A percentile compares a stretch with the other conserved stretches of the same genome.
Conservation (phyloP, 2,113 vertebrate species). For the Onychostruthus taczanowskii region DNA sequence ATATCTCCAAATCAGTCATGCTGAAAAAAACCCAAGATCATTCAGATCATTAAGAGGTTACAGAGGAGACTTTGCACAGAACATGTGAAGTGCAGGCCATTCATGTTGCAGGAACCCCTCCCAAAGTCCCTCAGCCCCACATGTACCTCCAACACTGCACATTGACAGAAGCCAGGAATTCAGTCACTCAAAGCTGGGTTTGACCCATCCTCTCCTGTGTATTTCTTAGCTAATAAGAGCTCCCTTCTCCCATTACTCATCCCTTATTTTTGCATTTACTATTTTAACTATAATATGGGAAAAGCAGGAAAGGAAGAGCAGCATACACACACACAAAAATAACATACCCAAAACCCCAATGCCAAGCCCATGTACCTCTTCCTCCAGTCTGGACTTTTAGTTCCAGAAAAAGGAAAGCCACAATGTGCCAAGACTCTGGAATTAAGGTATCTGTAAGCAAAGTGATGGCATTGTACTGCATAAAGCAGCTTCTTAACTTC, state of each 20-base stretch:
- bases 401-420: not conserved
- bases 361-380: not conserved
- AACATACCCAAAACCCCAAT: fast-evolving
- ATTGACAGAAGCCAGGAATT: not conserved
- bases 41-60: not conserved
- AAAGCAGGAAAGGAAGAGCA: not conserved
- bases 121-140: not conserved
- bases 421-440: not conserved
- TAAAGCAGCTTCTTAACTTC: not conserved
- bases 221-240: not conserved
- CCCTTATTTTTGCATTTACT: not conserved
- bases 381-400: not conserved
- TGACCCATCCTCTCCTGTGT: not conserved
- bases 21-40: not conserved
- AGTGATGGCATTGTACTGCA: not conserved
- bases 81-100: not conserved
- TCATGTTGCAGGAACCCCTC: not conserved
- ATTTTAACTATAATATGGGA: not conserved
- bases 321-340: too few relatives aligned
- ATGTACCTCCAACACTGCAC: not conserved
- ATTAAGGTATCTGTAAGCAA: not conserved
- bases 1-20: not conserved
- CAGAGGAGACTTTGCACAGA: not conserved
- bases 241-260: not conserved
- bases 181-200: not conserved